Conservation (phyloP, 92 coral and sea anemone genomes). For the Umimayanthus kanabou region DNA sequence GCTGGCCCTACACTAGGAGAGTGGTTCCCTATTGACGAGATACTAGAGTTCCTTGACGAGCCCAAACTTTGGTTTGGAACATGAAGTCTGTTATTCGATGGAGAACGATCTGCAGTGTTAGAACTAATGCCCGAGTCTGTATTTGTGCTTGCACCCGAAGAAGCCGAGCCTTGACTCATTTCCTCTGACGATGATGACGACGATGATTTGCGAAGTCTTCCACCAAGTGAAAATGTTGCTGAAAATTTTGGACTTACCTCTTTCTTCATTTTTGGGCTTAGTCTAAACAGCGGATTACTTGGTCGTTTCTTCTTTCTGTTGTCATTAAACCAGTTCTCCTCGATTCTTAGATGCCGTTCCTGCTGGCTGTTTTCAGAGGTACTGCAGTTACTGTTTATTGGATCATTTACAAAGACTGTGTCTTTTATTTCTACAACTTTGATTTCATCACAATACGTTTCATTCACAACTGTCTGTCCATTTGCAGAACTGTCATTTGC, state of each 20-base stretch:
- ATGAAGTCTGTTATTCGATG: slow-evolving; percentile 40
- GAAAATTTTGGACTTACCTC: slow-evolving; percentile 61
- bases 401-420: slow-evolving; percentile 26
- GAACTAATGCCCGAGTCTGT: slow-evolving; percentile 82
- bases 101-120: slow-evolving; percentile 61
- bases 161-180: slow-evolving; percentile 62
- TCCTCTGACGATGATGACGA: slow-evolving; percentile 76
- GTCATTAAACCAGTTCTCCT: slow-evolving; percentile 86
- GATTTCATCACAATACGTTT: slow-evolving; percentile 20
- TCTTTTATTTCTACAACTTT: slow-evolving; percentile 30
- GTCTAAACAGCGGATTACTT: slow-evolving; percentile 53
- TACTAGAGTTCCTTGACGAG: slow-evolving; percentile 63
- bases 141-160: slow-evolving; percentile 47
- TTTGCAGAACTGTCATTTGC: background rate
- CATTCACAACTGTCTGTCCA: slow-evolving; percentile 11
- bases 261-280: slow-evolving; percentile 69
- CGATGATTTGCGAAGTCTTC: slow-evolving; percentile 65
- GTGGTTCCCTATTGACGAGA: slow-evolving; percentile 53
- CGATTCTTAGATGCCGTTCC: slow-evolving; percentile 57
- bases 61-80: slow-evolving; percentile 57
- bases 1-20: slow-evolving; percentile 69
- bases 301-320: slow-evolving; percentile 57
- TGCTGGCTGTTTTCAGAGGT: slow-evolving; percentile 48
- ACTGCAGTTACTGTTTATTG: slow-evolving; percentile 12
- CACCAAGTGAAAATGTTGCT: slow-evolving; percentile 56